Percentiles rank a stretch among this genome's conserved stretches.
Evolutionary conservation across 2,797 vertebrate species (phyloP).

Genomic region (Sebastes ruberrimus): DNA sequence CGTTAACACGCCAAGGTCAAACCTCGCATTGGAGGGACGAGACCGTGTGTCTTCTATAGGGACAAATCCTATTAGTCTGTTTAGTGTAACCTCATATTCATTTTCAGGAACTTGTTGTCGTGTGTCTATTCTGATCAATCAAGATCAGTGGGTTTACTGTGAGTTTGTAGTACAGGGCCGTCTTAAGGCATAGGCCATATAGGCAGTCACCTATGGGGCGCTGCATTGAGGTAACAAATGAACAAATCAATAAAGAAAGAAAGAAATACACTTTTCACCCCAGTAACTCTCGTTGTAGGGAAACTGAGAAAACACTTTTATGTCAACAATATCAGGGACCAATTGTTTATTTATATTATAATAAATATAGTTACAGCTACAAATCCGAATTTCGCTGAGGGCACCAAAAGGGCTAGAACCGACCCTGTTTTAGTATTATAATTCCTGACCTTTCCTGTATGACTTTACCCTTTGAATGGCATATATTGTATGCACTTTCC

Average conservation of each 20-base stretch:
- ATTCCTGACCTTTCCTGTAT: neutral
- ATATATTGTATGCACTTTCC: neutral
- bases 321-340: too few species aligned
- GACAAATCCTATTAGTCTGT: neutral
- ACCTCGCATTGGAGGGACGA: neutral
- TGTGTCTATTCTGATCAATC: neutral
- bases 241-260: too few species aligned
- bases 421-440: neutral
- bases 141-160: neutral
- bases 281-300: too few species aligned
- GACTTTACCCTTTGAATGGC: neutral
- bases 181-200: accelerated
- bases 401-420: too few species aligned
- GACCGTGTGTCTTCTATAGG: neutral
- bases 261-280: too few species aligned
- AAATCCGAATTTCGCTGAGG: accelerated
- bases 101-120: neutral
- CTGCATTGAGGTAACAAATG: too few species aligned
- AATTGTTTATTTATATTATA: too few species aligned
- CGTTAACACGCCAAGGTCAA: slow-evolving; percentile 42
- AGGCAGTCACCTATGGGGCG: too few species aligned
- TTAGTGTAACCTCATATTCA: neutral
- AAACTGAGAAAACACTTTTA: too few species aligned
- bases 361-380: too few species aligned
- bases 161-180: neutral